phyloP scores from a whole-genome alignment of 92 coral and sea anemone species.

The Scolanthus callimorphus region DNA sequence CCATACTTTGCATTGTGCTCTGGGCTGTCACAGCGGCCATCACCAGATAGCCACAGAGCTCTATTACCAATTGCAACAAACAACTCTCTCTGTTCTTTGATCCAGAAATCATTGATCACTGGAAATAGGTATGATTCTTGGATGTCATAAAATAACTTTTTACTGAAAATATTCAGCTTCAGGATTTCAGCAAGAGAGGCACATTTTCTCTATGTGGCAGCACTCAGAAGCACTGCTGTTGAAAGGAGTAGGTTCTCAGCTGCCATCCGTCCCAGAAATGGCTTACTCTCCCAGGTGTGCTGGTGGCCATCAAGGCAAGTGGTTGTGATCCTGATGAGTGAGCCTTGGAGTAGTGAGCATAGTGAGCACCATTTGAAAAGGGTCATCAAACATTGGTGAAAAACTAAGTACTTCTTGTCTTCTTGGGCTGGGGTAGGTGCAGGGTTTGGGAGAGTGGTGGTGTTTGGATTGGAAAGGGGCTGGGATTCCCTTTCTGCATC shows the following conservation, averaged over 20 bases:
- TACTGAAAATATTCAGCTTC: constrained; percentile 23
- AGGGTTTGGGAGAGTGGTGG: not conserved
- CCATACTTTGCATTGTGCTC: constrained; percentile 60
- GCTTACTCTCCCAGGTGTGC: constrained; percentile 36
- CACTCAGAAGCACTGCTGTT: constrained; percentile 44
- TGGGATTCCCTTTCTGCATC: too few species aligned
- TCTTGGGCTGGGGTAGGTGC: not conserved
- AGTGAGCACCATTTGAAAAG: not conserved
- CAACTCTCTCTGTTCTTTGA: constrained; percentile 12
- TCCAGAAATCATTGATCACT: constrained; percentile 51
- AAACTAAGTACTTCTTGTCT: not conserved
- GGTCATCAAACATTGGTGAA: not conserved
- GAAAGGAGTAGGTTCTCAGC: constrained; percentile 40
- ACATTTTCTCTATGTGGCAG: constrained; percentile 31
- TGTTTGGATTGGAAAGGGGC: not conserved
- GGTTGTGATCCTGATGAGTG: constrained; percentile 20
- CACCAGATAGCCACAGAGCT: constrained; percentile 27
- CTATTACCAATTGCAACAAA: constrained; percentile 6
- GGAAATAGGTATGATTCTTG: constrained; percentile 35
- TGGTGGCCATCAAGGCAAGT: constrained; percentile 27
- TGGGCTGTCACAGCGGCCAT: constrained; percentile 54
- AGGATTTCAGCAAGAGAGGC: constrained; percentile 30
- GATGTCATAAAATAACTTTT: constrained; percentile 25
- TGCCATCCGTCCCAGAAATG: constrained; percentile 21
- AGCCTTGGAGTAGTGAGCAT: constrained; percentile 39